Evolutionary conservation across 2,888 invertebrate species (phyloP), one percentile per base, ranked within the genome.

Genomic region (Cotesia congregata): DNA sequence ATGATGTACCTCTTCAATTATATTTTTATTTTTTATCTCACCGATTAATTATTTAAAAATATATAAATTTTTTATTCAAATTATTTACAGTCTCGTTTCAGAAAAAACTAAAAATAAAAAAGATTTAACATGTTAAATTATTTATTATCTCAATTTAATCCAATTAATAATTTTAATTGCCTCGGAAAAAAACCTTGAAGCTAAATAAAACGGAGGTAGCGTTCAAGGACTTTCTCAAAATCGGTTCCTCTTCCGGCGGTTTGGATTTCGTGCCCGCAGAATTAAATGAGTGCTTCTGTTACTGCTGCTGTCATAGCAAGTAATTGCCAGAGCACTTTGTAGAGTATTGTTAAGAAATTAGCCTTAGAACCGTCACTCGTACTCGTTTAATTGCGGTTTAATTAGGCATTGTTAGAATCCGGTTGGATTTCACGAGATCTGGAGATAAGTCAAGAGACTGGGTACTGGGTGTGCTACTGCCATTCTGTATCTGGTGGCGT

Each of bases 361-460:
- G 79, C 75, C 74, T 17, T 73, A 73, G 73, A 73, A 17, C 78
- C 68, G 78, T 83, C 82, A 82, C 80, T 78, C 80, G 80, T 68
- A 67, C 77, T 80, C 72, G 50, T 80, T 82, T 83, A 84, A 85
- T 85, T 83, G 83, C 83, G 80, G 84, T 82, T 84, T 84, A 84
- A 85, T 84, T 85, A 83, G 81, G 81, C 81, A 82, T 84, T 84
- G 85, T 84, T 83, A 74, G 70, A 73, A 39, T 61, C 69, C 70
- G 77, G 15, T 70, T 74, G n/a, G 38, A 72, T 17, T 65, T 64
- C 39, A 68, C 15, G 41, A 80, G 78, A 81, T 81, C 59, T 39
- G 38, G 40, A 75, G 72, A 77, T 69, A 72, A n/a, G 59, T 41
- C 50, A 61, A 61, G 17, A 60, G 61, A n/a, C 61, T 40, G 30